Conservation (phyloP, 1,140 invertebrate genomes). For the Ridgeia piscesae region DNA sequence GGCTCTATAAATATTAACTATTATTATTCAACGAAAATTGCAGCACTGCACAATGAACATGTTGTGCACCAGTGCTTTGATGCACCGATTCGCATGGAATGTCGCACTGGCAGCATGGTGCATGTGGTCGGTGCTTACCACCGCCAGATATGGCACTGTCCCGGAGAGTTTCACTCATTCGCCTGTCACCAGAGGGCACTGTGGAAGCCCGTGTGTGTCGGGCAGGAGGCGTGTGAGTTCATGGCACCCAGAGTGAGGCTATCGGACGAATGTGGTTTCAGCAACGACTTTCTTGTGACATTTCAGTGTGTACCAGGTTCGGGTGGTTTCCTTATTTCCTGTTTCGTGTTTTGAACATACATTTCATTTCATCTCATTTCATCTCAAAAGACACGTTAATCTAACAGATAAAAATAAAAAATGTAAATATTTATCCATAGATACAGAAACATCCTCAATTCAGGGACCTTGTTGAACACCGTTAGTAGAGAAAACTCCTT, state of each 20-base stretch:
- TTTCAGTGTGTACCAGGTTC: slow-evolving; percentile 23
- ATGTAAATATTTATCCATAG: too few relatives aligned
- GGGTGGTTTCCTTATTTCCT: not conserved
- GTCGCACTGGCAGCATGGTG: slow-evolving; percentile 12
- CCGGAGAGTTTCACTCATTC: not conserved
- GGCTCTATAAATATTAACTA: too few relatives aligned
- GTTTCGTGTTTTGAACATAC: not conserved
- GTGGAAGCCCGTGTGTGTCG: slow-evolving; percentile 20
- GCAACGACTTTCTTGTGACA: slow-evolving; percentile 15
- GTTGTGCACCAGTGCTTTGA: slow-evolving; percentile 15
- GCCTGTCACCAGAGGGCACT: not conserved
- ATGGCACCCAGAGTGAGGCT: slow-evolving; percentile 2
- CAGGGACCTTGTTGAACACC: too few relatives aligned
- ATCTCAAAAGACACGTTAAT: too few relatives aligned
- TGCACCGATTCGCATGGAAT: not conserved
- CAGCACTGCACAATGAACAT: not conserved
- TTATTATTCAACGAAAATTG: too few relatives aligned
- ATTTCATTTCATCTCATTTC: too few relatives aligned
- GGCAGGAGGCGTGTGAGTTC: slow-evolving; percentile 9
- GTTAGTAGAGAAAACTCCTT: too few relatives aligned
- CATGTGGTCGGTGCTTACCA: not conserved
- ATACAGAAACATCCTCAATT: too few relatives aligned
- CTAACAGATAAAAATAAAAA: too few relatives aligned
- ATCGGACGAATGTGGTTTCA: slow-evolving; percentile 16
- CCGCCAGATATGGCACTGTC: slow-evolving; percentile 7